phyloP scores from a whole-genome alignment of 2,888 invertebrate species.

The Diaprepes abbreviatus region DNA sequence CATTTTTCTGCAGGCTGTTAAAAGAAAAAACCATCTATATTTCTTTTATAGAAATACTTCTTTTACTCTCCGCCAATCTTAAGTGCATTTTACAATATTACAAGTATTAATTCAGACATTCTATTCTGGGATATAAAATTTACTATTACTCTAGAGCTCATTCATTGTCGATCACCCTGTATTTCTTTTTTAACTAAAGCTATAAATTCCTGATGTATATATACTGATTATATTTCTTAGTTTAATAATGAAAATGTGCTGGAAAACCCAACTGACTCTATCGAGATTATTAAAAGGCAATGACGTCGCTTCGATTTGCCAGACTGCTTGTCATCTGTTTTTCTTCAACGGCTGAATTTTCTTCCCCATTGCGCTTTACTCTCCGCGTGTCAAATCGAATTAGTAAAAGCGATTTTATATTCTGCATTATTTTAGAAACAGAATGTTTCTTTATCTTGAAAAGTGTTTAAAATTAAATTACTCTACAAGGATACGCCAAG shows the following conservation, averaged over 20 bases:
- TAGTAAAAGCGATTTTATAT: background rate
- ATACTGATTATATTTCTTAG: background rate
- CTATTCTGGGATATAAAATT: no score
- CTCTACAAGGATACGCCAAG: no score
- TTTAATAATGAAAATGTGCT: slow-evolving; percentile 10
- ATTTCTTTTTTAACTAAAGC: background rate
- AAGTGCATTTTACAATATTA: no score
- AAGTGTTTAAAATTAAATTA: no score
- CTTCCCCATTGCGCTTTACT: slow-evolving; percentile 57
- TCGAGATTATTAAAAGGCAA: slow-evolving; percentile 45
- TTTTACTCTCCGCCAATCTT: no score
- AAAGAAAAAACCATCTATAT: no score
- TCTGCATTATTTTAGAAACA: background rate
- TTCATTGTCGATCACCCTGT: no score
- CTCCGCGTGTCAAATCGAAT: slow-evolving; percentile 20
- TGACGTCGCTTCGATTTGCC: slow-evolving; percentile 41
- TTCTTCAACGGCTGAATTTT: slow-evolving; percentile 59
- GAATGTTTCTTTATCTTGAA: no score
- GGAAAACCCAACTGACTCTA: slow-evolving; percentile 30
- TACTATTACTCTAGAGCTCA: no score
- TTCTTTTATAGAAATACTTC: no score
- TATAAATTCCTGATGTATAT: background rate
- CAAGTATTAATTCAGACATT: no score
- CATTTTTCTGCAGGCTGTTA: no score
- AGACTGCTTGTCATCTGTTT: slow-evolving; percentile 60